Percentiles rank a stretch among this genome's conserved stretches.
Conservation (phyloP, 2,113 vertebrate species). For the Peromyscus leucopus region DNA sequence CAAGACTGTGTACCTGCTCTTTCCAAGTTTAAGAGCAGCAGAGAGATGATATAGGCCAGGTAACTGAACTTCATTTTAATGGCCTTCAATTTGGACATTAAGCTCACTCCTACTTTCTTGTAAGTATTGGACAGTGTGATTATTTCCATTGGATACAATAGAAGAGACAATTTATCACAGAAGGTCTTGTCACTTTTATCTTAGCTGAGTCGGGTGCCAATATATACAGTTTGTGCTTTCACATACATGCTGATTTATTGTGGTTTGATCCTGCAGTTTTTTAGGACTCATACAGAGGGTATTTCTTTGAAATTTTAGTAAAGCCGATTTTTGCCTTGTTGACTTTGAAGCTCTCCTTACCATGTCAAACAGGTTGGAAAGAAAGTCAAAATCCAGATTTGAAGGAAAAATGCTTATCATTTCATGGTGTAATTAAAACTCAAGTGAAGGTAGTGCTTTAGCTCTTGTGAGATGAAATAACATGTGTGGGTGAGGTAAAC, state of each 20-base stretch:
- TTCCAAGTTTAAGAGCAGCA: slow-evolving; percentile 61
- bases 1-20: slow-evolving; percentile 31
- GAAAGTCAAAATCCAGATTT: slow-evolving; percentile 43
- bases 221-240: slow-evolving; percentile 61
- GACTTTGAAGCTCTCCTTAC: slow-evolving; percentile 43
- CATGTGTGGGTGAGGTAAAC: neutral
- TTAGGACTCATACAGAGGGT: slow-evolving; percentile 63
- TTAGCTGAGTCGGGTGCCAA: slow-evolving; percentile 33
- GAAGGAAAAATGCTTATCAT: neutral
- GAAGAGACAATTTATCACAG: slow-evolving; percentile 68
- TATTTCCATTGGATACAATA: slow-evolving; percentile 71
- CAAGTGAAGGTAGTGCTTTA: slow-evolving; percentile 7
- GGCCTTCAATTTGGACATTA: slow-evolving; percentile 74
- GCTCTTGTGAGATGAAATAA: neutral
- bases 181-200: slow-evolving; percentile 68
- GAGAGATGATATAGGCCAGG: neutral
- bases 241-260: slow-evolving; percentile 65
- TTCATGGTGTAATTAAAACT: slow-evolving; percentile 42
- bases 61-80: slow-evolving; percentile 57
- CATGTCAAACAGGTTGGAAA: slow-evolving; percentile 49
- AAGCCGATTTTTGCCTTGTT: neutral
- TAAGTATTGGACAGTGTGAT: slow-evolving; percentile 61
- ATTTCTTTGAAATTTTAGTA: slow-evolving; percentile 46
- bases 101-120: slow-evolving; percentile 68
- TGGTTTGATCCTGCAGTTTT: slow-evolving; percentile 65